Evolutionary conservation across 2,113 vertebrate genomes (phyloP).

Genomic region (Gulo gulo): DNA sequence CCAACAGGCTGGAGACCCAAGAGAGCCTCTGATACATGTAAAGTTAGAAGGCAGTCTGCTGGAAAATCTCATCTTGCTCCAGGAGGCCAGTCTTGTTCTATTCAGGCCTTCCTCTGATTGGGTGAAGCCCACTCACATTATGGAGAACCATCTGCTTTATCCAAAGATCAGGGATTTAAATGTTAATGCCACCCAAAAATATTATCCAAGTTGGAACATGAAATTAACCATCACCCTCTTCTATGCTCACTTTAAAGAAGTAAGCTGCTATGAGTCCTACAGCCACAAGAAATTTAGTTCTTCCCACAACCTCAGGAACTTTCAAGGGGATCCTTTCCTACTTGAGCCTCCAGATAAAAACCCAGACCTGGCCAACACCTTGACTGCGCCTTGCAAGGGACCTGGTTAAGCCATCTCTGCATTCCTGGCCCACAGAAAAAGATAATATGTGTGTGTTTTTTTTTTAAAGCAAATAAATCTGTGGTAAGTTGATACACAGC

Average conservation of each 20-base stretch:
- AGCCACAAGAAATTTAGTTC: neutral
- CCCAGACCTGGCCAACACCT: neutral
- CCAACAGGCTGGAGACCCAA: neutral
- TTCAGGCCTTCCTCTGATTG: neutral
- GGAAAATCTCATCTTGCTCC: neutral
- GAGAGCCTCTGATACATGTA: fast-evolving
- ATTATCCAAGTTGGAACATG: neutral
- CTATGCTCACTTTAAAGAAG: neutral
- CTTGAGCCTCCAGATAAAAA: neutral
- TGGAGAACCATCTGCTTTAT: neutral
- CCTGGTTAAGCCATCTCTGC: neutral
- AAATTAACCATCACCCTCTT: neutral
- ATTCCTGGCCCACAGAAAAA: neutral
- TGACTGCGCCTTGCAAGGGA: neutral
- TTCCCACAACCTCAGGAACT: neutral
- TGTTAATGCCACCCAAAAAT: neutral
- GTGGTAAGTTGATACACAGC: neutral
- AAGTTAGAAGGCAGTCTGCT: neutral
- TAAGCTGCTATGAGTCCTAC: neutral
- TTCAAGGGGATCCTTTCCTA: neutral
- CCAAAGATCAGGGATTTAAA: neutral
- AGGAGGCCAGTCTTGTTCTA: neutral
- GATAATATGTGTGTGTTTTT: neutral
- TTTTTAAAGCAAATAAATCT: neutral
- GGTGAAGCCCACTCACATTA: neutral